Percentiles rank a stretch among this genome's conserved stretches.
Evolutionary conservation across 2,113 vertebrate species (phyloP).

Genomic region (Oreochromis tanganicae): DNA sequence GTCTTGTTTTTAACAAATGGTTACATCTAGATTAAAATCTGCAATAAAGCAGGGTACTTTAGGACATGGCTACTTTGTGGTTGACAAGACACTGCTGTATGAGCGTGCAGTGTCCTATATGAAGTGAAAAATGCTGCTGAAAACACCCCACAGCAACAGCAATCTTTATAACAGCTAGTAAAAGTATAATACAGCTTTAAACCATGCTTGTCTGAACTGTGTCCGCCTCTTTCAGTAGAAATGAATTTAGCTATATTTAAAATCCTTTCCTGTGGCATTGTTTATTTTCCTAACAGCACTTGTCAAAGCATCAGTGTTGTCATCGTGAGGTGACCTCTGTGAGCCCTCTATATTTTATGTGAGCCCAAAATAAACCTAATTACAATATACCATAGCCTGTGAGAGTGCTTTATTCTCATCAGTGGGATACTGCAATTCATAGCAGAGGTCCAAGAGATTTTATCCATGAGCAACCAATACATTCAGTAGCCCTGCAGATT

Average conservation of each 20-base stretch:
- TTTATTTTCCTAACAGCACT: conserved; percentile 4
- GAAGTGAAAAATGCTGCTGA: background rate
- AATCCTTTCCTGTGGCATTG: background rate
- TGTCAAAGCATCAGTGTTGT: conserved; percentile 3
- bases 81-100: background rate
- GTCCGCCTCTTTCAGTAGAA: background rate
- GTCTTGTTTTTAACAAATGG: background rate
- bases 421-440: background rate
- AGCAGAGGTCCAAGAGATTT: background rate
- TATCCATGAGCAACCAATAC: background rate
- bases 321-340: conserved; percentile 5
- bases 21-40: background rate
- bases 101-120: background rate
- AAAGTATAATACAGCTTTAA: background rate
- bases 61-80: background rate
- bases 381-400: background rate
- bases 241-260: background rate
- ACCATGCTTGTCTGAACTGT: background rate
- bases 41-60: background rate
- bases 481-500: background rate
- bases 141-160: background rate
- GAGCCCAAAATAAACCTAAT: conserved; percentile 21
- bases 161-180: background rate
- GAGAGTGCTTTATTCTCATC: background rate
- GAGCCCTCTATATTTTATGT: background rate